phyloP scores from a whole-genome alignment of 2,888 invertebrate genomes.

The Ganaspis brasiliensis region DNA sequence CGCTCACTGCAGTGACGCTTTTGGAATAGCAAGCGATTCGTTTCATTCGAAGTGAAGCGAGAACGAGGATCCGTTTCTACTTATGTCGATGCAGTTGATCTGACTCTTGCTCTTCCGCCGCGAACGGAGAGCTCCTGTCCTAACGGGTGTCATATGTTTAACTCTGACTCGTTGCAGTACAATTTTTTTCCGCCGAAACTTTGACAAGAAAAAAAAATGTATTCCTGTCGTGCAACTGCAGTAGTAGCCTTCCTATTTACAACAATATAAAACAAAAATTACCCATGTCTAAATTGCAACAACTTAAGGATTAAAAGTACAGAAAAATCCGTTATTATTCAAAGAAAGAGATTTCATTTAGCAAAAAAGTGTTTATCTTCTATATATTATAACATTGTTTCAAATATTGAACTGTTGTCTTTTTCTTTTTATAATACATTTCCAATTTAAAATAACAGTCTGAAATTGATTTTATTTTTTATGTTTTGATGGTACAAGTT shows the following conservation, averaged over 20 bases:
- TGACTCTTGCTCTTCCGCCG: conserved; percentile 41
- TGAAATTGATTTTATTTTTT: too few species aligned
- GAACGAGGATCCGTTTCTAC: conserved; percentile 48
- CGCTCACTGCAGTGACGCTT: conserved; percentile 58
- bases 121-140: conserved; percentile 44
- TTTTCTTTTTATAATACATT: too few species aligned
- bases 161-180: background rate
- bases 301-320: too few species aligned
- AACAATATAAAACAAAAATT: background rate
- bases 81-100: conserved; percentile 47
- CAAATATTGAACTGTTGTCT: conserved; percentile 3
- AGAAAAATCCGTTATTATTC: too few species aligned
- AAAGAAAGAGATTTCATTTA: too few species aligned
- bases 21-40: conserved; percentile 59
- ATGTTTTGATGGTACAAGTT: too few species aligned
- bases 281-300: background rate
- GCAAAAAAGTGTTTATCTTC: too few species aligned
- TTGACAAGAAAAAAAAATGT: background rate
- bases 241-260: background rate
- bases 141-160: conserved; percentile 37
- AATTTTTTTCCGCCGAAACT: background rate
- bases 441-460: background rate
- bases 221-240: background rate
- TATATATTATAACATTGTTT: too few species aligned
- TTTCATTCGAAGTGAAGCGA: conserved; percentile 45